Percentiles rank a stretch among this genome's conserved stretches.
phyloP scores from a whole-genome alignment of 2,113 vertebrate genomes.

The Furnarius figulus region DNA sequence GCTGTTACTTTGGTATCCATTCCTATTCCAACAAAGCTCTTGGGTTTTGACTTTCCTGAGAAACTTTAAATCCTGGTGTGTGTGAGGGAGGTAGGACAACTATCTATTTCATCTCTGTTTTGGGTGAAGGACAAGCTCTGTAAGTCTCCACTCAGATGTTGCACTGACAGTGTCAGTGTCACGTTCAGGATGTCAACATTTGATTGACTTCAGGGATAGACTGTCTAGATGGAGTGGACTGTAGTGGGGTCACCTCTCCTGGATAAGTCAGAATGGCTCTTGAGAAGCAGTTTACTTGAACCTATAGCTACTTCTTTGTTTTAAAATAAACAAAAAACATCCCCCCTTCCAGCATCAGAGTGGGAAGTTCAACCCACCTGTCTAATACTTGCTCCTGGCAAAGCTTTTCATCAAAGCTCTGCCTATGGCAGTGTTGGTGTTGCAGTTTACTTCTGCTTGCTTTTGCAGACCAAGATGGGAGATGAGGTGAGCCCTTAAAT shows the following conservation, averaged over 20 bases:
- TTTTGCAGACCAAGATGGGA: not conserved
- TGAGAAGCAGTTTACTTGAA: not conserved
- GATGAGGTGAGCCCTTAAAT: not conserved
- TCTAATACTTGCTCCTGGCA: not conserved
- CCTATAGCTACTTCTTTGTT: not conserved
- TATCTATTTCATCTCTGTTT: not conserved
- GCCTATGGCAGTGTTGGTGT: not conserved
- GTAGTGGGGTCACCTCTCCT: not conserved
- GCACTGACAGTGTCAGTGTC: not conserved
- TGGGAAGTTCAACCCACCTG: not conserved
- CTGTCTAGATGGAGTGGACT: not conserved
- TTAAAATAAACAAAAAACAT: not conserved
- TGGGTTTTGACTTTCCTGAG: not conserved
- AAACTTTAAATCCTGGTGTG: not conserved
- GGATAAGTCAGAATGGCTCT: not conserved
- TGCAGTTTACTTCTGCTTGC: not conserved
- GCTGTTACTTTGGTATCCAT: not conserved
- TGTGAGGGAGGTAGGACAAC: not conserved
- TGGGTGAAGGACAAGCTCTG: not conserved
- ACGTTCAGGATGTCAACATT: not conserved
- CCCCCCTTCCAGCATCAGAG: not conserved
- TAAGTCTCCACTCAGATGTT: not conserved
- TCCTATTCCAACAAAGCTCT: not conserved
- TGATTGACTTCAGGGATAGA: not conserved
- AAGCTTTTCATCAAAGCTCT: not conserved